Conservation (phyloP, 2,113 vertebrate genomes). For the Nycticryphes semicollaris region DNA sequence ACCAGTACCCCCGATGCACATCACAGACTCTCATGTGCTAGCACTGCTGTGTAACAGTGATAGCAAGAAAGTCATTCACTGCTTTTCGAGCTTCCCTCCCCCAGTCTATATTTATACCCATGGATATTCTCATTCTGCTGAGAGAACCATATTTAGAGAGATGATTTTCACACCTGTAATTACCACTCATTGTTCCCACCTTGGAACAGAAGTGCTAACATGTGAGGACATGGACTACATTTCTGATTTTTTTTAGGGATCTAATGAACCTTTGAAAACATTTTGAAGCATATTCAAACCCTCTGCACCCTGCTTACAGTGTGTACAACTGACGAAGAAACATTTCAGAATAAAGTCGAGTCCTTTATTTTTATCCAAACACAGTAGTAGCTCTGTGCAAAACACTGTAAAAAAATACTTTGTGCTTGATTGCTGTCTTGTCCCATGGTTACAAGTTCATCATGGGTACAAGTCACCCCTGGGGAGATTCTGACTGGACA, state of each 20-base stretch:
- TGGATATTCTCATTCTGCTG: not conserved
- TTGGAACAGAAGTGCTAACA: not conserved
- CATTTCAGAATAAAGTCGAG: not conserved
- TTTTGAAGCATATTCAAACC: not conserved
- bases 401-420: not conserved
- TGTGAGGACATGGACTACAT: not conserved
- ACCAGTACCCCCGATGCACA: not conserved
- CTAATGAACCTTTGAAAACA: not conserved
- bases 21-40: not conserved
- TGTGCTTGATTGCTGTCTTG: not conserved
- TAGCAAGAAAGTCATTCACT: not conserved
- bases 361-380: not conserved
- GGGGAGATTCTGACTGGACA: not conserved
- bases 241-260: not conserved
- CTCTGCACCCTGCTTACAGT: not conserved
- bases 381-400: rapidly evolving
- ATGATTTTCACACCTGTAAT: constrained; percentile 18
- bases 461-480: not conserved
- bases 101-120: not conserved
- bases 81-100: not conserved
- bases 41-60: not conserved
- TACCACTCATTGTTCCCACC: not conserved
- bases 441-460: not conserved
- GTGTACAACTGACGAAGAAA: not conserved
- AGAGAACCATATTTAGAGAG: not conserved